Conservation (phyloP, 2,113 vertebrate species). For the Acinonyx jubatus region DNA sequence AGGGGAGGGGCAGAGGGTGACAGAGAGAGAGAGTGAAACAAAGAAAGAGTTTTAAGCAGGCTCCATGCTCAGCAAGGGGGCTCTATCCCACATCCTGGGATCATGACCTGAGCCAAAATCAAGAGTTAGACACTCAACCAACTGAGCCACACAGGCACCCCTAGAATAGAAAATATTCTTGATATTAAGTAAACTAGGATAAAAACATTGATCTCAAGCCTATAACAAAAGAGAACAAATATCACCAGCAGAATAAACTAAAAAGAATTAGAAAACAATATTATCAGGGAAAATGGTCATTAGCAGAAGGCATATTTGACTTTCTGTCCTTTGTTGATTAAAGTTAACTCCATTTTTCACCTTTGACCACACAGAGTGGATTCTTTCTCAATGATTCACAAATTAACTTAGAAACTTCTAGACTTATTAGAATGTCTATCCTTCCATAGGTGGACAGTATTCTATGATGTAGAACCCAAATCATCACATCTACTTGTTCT, state of each 20-base stretch:
- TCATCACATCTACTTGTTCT: background rate
- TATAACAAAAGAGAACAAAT: background rate
- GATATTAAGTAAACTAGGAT: background rate
- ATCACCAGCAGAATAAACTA: background rate
- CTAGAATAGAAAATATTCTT: background rate
- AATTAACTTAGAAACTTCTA: background rate
- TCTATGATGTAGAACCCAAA: background rate
- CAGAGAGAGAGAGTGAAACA: no score
- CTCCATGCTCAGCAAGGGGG: no score
- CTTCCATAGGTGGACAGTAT: background rate
- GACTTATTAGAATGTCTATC: background rate
- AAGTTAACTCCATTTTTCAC: background rate
- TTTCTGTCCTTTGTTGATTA: background rate
- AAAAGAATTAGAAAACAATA: background rate
- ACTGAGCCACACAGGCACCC: no score
- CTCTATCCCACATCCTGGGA: no score
- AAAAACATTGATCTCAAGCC: constrained; percentile 3
- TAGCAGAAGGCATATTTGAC: background rate
- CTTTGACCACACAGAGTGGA: background rate
- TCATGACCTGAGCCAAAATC: no score
- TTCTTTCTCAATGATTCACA: constrained; percentile 5
- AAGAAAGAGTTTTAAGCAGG: no score
- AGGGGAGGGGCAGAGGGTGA: no score
- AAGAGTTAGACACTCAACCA: no score
- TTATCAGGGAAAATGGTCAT: background rate